Base-by-base conservation (phyloP, 1,140 invertebrate species). In the Scylla paramamosain region DNA sequence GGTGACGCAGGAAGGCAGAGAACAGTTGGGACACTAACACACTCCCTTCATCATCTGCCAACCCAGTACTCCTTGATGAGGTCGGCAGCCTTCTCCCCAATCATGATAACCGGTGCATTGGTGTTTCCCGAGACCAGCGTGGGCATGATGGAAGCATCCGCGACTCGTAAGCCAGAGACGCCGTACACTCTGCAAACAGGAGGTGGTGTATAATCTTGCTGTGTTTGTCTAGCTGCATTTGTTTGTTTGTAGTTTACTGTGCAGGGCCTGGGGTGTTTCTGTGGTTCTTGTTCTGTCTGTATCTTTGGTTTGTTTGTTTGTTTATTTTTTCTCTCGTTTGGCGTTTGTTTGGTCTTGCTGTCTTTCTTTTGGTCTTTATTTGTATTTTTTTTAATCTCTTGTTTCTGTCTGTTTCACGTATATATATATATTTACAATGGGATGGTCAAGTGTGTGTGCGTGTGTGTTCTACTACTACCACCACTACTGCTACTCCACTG, bases 131-230 rank as follows among this genome's bases (percentile, higher is more conserved):
- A 97, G 0, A 97, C 96, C 39, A 98, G 97, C 1, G 96, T 97
- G 3, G 98, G 98, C 98, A 98, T 98, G 0, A 98, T 97, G 93
- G 98, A 98, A 0, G 97, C 98, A 96, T 98, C 98, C 4, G 98
- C 97, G 0, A 98, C 98, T 10, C 98, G 97, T 0, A 98, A 96
- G 0, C 97, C 96, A 0, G 96, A 93, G 0, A 98, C 96, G 0
- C 98, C 98, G 25, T 97, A 97, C 0, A 98, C 98, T 46, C 97
- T 96, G 96, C 32, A 94, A 14, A 92, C 0, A 39, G 28, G 20
- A 8, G 31, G 29, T 45, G 31, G 16, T 89, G 29, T n/a, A 31
- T 0, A 14, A 4, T n/a, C 6, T 46, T 1, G 29, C 0, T 25
- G 2, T n/a, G 28, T 89, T 14, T 45, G 29, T n/a, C 1, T 0